Percentiles rank a stretch among this genome's conserved stretches.
These are phyloP conservation scores for Epirrhoe tristata DNA, from an alignment of 2,888 invertebrate species.

Conservation along the genomic window DNA sequence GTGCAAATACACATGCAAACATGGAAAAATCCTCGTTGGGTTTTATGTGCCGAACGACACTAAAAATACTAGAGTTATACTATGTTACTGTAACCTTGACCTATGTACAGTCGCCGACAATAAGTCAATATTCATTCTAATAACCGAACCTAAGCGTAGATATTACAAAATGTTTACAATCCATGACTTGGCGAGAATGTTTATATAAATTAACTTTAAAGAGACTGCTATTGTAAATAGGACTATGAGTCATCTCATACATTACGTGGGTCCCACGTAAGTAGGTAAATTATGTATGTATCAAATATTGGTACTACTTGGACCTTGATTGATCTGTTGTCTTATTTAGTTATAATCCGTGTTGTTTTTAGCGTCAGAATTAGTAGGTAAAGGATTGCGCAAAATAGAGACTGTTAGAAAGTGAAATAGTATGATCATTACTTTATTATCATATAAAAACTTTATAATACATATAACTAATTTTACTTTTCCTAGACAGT, in stretches of 20 bases:
- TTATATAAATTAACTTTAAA: conserved; percentile 14
- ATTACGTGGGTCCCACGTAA: not conserved
- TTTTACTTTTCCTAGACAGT: no score
- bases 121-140: no score
- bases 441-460: no score
- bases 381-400: no score
- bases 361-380: no score
- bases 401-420: no score
- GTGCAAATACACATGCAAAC: not conserved
- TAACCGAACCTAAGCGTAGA: not conserved
- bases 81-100: not conserved
- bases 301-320: not conserved
- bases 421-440: no score
- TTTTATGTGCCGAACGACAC: not conserved
- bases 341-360: not conserved
- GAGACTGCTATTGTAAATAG: not conserved
- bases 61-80: not conserved
- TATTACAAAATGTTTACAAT: conserved; percentile 18
- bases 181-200: conserved; percentile 14
- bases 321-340: not conserved
- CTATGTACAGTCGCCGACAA: not conserved
- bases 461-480: no score
- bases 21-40: not conserved
- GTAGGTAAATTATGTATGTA: no score
- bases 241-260: not conserved